Evolutionary conservation across 2,888 invertebrate genomes (phyloP).

Genomic region (Stomorhina lunata): DNA sequence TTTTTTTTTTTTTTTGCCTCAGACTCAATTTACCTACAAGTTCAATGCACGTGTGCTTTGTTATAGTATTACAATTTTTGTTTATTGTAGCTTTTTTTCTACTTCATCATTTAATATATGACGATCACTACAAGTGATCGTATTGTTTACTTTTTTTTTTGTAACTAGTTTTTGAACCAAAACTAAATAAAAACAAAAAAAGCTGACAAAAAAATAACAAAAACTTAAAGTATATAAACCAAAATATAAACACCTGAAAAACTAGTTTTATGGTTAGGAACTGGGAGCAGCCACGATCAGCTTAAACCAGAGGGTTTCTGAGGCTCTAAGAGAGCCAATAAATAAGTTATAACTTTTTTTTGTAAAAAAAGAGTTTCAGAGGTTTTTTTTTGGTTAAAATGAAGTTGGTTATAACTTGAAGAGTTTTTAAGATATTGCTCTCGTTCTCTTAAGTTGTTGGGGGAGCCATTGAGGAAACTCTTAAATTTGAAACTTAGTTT

Average conservation of each 20-base stretch:
- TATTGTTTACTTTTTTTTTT: slow-evolving; percentile 56
- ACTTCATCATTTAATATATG: slow-evolving; percentile 10
- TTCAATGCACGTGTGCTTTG: slow-evolving; percentile 64
- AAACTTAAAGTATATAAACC: slow-evolving; percentile 23
- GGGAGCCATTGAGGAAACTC: too few relatives aligned
- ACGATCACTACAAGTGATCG: slow-evolving; percentile 49
- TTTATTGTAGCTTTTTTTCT: slow-evolving; percentile 10
- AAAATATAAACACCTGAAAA: slow-evolving; percentile 64
- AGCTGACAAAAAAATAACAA: slow-evolving; percentile 12
- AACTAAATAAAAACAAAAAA: not conserved
- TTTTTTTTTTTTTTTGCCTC: not conserved
- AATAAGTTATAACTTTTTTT: not conserved
- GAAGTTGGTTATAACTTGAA: too few relatives aligned
- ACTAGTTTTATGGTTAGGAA: slow-evolving; percentile 51
- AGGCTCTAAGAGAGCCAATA: not conserved
- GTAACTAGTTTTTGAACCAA: slow-evolving; percentile 45
- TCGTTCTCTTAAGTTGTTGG: too few relatives aligned
- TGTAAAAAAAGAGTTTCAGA: too few relatives aligned
- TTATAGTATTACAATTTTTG: slow-evolving; percentile 30
- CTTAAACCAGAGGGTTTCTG: not conserved
- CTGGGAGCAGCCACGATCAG: not conserved
- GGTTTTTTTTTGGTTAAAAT: too few relatives aligned
- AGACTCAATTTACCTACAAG: slow-evolving; percentile 54
- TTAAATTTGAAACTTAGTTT: too few relatives aligned
- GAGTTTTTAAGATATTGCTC: too few relatives aligned